Evolutionary conservation across 2,113 vertebrate species (phyloP).

Genomic region (Anas platyrhynchos): DNA sequence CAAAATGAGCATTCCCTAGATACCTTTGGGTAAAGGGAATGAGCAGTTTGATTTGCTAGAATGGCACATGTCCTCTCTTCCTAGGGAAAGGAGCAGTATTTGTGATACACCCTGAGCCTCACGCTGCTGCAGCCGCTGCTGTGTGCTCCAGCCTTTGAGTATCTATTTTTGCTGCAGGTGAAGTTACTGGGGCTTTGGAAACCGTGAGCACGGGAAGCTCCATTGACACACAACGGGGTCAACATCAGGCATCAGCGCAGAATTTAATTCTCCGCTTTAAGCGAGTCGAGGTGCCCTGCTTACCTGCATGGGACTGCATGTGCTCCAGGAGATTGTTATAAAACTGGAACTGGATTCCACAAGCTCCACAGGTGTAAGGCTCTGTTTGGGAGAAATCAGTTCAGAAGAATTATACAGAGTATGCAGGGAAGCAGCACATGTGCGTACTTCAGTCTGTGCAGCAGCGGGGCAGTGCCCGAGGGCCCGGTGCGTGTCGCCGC

Average conservation of each 20-base stretch:
- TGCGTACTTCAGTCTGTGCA: constrained; percentile 28
- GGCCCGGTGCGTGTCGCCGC: neutral
- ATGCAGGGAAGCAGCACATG: constrained; percentile 52
- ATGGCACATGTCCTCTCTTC: neutral
- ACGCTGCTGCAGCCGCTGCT: neutral
- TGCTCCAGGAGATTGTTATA: constrained; percentile 99
- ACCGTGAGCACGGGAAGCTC: constrained; percentile 11
- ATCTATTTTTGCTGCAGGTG: neutral
- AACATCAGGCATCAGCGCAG: constrained; percentile 36
- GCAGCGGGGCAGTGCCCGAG: neutral
- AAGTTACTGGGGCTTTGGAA: constrained; percentile 32
- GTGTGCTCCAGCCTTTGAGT: neutral
- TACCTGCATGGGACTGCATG: constrained; percentile 99
- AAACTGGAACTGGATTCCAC: constrained; percentile 99
- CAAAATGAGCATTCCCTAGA: neutral
- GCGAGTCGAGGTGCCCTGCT: constrained; percentile 58
- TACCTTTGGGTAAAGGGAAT: neutral
- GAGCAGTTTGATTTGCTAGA: neutral
- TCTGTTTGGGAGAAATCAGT: constrained; percentile 87
- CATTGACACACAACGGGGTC: neutral
- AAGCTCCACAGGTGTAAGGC: constrained; percentile 97
- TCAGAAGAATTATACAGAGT: constrained; percentile 51
- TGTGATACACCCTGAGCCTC: neutral
- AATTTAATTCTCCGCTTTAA: constrained; percentile 24
- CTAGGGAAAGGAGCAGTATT: neutral